Conservation (phyloP, 2,113 vertebrate genomes). For the Argyrosomus japonicus region DNA sequence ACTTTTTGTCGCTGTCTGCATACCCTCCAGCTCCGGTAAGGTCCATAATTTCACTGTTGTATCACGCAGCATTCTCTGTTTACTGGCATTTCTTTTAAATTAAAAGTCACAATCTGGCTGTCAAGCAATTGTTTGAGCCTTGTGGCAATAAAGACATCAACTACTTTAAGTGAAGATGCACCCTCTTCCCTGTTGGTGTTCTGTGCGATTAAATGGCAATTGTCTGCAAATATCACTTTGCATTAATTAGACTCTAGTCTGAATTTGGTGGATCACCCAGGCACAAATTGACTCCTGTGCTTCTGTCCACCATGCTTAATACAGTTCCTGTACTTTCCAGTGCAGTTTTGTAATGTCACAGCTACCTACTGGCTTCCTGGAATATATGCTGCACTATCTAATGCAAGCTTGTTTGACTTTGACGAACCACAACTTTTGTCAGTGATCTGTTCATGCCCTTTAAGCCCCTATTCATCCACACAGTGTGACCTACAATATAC, state of each 20-base stretch:
- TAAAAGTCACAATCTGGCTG: conserved; percentile 82
- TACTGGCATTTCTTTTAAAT: conserved; percentile 79
- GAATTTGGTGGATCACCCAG: conserved; percentile 51
- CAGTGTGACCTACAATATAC: conserved; percentile 49
- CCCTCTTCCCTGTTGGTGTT: conserved; percentile 67
- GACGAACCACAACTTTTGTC: conserved; percentile 60
- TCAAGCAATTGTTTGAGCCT: conserved; percentile 79
- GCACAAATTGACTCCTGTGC: conserved; percentile 13
- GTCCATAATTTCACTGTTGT: conserved; percentile 73
- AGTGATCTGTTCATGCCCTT: conserved; percentile 68
- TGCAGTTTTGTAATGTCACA: conserved; percentile 18
- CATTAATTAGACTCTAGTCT: conserved; percentile 75
- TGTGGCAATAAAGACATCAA: conserved; percentile 75
- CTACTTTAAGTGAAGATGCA: conserved; percentile 80
- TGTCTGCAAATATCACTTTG: conserved; percentile 78
- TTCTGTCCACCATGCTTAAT: not conserved
- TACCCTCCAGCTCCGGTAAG: conserved; percentile 64
- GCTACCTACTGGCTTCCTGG: conserved; percentile 2
- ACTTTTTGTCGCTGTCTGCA: conserved; percentile 52
- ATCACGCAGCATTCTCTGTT: conserved; percentile 70
- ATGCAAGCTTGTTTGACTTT: conserved; percentile 38
- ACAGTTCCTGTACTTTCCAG: not conserved
- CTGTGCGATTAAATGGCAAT: conserved; percentile 80
- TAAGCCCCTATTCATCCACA: conserved; percentile 50
- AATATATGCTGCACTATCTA: conserved; percentile 20